Evolutionary conservation across 1,140 invertebrate species (phyloP), one percentile per base, ranked within the genome.

Genomic region (Drosophila novamexicana): DNA sequence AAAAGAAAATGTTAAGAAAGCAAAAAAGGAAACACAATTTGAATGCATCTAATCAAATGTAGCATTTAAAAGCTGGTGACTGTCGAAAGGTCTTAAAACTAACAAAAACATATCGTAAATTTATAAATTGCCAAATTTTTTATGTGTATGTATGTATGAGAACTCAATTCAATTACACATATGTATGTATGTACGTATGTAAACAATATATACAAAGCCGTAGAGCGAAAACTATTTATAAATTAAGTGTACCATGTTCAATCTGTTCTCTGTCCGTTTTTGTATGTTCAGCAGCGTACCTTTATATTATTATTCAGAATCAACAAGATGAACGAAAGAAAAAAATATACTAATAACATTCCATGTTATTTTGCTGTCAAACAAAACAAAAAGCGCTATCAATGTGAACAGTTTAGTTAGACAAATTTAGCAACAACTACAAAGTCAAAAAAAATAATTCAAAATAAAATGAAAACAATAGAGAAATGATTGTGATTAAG

Each of bases 121-220:
- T 89, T 89, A 89, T 89, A 89, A 89, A 89, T 89, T 89, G 84
- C 84, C 84, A 89, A 89, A 89, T 81, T 89, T 88, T 88, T 89
- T 79, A 70, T 85, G 22, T 56, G n/a, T 34, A 68, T 72, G 52
- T 69, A 37, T 62, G 49, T 70, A 42, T 79, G 70, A 75, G 36
- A 78, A 72, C 61, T 72, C 49, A 71, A 59, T 71, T 71, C 66
- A 71, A 42, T 37, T 29, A 42, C 45, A 56, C 32, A 57, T 18
- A 42, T 14, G 14, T 14, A 14, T 14, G 18, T 22, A 22, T 22
- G 18, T 50, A 36, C n/a, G 18, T 37, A 61, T 58, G 36, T n/a
- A 57, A 59, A 16, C n/a, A 57, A 29, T 12, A 34, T 47, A 49
- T 62, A 61, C 39, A 52, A 69, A 50, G 58, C 47, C 16, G 56